These are phyloP conservation scores for Scrobipalpa costella DNA, from an alignment of 2,888 invertebrate genomes.

Conservation along the genomic window DNA sequence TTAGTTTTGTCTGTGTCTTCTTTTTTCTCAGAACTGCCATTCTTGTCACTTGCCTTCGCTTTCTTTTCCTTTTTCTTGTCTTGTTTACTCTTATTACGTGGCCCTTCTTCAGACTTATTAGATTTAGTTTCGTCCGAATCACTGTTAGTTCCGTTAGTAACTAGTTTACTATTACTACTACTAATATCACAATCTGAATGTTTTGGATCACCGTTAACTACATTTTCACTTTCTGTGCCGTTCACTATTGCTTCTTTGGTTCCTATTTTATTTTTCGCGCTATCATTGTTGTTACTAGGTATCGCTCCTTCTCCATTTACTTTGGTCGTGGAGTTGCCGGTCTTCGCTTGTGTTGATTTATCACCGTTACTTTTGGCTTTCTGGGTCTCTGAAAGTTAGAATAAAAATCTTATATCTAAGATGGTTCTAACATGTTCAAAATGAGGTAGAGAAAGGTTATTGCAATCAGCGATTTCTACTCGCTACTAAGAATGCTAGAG, in stretches of 20 bases:
- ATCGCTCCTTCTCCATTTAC: constrained; percentile 62
- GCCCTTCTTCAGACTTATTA: constrained; percentile 65
- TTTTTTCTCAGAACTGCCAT: constrained; percentile 58
- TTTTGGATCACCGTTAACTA: constrained; percentile 70
- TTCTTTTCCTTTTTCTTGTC: constrained; percentile 70
- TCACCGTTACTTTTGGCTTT: constrained; percentile 61
- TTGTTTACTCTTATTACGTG: constrained; percentile 55
- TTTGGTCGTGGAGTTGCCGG: constrained; percentile 52
- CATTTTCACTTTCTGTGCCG: constrained; percentile 64
- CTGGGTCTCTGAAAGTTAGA: constrained; percentile 58
- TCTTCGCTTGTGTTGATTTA: constrained; percentile 57
- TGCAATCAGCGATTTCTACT: constrained; percentile 16
- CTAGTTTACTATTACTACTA: constrained; percentile 76
- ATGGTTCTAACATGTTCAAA: not conserved
- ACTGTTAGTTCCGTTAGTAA: constrained; percentile 74
- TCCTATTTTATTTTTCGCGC: constrained; percentile 60
- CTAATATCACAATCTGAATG: constrained; percentile 79
- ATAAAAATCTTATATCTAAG: constrained; percentile 15
- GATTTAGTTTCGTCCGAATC: constrained; percentile 69
- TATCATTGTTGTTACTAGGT: constrained; percentile 55
- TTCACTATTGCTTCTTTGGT: constrained; percentile 76
- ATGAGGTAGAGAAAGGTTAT: constrained; percentile 3
- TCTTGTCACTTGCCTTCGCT: constrained; percentile 52
- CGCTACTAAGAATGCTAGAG: constrained; percentile 20
- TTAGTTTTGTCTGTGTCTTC: constrained; percentile 51